phyloP scores from a whole-genome alignment of 2,888 invertebrate species.

The Ophion ellenae region DNA sequence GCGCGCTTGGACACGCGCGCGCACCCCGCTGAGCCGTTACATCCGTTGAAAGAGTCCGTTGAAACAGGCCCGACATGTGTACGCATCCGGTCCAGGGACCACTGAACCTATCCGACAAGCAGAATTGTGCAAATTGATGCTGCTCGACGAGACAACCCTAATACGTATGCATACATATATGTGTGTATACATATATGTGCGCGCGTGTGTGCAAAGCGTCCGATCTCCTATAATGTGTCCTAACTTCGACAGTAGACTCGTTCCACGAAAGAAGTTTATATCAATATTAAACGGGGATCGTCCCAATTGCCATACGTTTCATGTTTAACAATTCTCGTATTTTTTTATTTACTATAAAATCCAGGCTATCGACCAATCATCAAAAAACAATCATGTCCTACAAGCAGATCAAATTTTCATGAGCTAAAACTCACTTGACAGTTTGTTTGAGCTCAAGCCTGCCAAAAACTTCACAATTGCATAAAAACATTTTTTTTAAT shows the following conservation, averaged over 20 bases:
- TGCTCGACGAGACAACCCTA: slow-evolving; percentile 57
- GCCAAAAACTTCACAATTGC: too few species aligned
- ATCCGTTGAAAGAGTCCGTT: slow-evolving; percentile 43
- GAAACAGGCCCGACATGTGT: slow-evolving; percentile 27
- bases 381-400: too few species aligned
- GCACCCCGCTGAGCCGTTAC: slow-evolving; percentile 16
- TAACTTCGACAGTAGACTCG: neutral
- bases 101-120: slow-evolving; percentile 47
- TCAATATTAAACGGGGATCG: neutral
- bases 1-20: neutral
- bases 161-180: slow-evolving; percentile 1
- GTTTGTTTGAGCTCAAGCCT: too few species aligned
- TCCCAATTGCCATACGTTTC: too few species aligned
- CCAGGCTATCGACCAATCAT: too few species aligned
- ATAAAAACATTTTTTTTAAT: too few species aligned
- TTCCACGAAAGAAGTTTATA: neutral
- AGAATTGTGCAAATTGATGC: slow-evolving; percentile 62
- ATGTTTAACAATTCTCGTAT: too few species aligned
- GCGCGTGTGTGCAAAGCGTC: neutral
- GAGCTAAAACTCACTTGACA: too few species aligned
- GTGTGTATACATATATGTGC: neutral
- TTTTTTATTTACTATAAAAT: too few species aligned
- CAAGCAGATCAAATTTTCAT: too few species aligned
- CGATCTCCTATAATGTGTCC: neutral
- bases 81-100: slow-evolving; percentile 40